Evolutionary conservation across 23 tunicate species (phyloP).

Genomic region (Corella eumyota): DNA sequence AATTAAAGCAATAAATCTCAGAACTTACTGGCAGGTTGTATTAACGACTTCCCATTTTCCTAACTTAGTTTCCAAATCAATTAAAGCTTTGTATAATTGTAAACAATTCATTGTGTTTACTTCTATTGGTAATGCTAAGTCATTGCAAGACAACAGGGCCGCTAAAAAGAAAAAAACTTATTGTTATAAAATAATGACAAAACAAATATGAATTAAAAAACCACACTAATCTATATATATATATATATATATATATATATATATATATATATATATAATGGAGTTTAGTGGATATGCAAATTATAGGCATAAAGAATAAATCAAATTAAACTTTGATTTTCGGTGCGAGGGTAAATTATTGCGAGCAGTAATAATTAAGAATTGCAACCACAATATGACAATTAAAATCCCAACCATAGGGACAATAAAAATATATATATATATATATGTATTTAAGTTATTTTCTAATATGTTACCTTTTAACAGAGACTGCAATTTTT

Average conservation of each 20-base stretch:
- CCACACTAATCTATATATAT: not conserved
- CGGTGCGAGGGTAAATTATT: too few relatives aligned
- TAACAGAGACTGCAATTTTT: slow-evolving; percentile 17
- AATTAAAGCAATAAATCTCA: too few relatives aligned
- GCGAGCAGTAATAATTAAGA: too few relatives aligned
- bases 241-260: slow-evolving; percentile 1
- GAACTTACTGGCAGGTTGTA: slow-evolving; percentile 22
- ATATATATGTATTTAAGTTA: not conserved
- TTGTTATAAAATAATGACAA: not conserved
- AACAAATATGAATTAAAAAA: not conserved
- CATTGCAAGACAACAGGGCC: slow-evolving; percentile 13
- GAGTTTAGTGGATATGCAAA: too few relatives aligned
- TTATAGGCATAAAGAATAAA: too few relatives aligned
- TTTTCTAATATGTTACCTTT: slow-evolving; percentile 7
- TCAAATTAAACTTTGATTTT: too few relatives aligned
- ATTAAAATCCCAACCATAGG: too few relatives aligned
- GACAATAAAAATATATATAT: not conserved
- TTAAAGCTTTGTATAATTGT: slow-evolving; percentile 17
- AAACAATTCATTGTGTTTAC: slow-evolving; percentile 11
- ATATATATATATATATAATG: not conserved
- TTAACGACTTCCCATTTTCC: slow-evolving; percentile 19
- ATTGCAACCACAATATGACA: too few relatives aligned
- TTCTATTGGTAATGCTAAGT: not conserved
- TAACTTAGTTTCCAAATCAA: slow-evolving; percentile 22
- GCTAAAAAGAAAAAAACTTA: not conserved